Evolutionary conservation across 2,888 invertebrate species (phyloP).

Genomic region (Lycaena phlaeas): DNA sequence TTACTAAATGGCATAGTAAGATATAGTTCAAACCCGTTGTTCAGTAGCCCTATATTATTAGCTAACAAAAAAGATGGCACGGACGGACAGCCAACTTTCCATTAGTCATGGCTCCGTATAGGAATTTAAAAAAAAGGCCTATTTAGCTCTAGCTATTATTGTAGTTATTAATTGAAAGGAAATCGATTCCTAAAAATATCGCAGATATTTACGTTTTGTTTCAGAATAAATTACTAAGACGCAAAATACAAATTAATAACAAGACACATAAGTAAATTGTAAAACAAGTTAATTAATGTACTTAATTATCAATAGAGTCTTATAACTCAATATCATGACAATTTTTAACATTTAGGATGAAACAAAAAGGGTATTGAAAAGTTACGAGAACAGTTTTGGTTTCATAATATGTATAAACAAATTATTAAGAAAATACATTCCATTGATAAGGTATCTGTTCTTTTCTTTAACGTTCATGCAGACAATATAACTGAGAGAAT

Average conservation of each 20-base stretch:
- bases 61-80: neutral
- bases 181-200: slow-evolving; percentile 6
- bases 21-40: too few species aligned
- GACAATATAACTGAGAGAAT: slow-evolving; percentile 19
- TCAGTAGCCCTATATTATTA: too few species aligned
- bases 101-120: too few species aligned
- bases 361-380: slow-evolving; percentile 15
- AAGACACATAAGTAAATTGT: too few species aligned
- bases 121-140: too few species aligned
- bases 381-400: slow-evolving; percentile 18
- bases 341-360: slow-evolving; percentile 15
- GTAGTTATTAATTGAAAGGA: neutral
- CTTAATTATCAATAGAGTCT: slow-evolving; percentile 11
- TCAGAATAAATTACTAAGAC: slow-evolving; percentile 15
- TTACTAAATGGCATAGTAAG: too few species aligned
- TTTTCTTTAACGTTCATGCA: slow-evolving; percentile 17
- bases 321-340: too few species aligned
- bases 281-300: slow-evolving; percentile 12
- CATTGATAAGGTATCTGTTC: slow-evolving; percentile 16
- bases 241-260: slow-evolving; percentile 16
- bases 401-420: slow-evolving; percentile 17
- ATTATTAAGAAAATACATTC: slow-evolving; percentile 15
- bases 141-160: too few species aligned
- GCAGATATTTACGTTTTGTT: slow-evolving; percentile 13
- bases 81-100: too few species aligned